These are phyloP conservation scores for Conger conger DNA, from an alignment of 2,113 vertebrate species.

Conservation along the genomic window DNA sequence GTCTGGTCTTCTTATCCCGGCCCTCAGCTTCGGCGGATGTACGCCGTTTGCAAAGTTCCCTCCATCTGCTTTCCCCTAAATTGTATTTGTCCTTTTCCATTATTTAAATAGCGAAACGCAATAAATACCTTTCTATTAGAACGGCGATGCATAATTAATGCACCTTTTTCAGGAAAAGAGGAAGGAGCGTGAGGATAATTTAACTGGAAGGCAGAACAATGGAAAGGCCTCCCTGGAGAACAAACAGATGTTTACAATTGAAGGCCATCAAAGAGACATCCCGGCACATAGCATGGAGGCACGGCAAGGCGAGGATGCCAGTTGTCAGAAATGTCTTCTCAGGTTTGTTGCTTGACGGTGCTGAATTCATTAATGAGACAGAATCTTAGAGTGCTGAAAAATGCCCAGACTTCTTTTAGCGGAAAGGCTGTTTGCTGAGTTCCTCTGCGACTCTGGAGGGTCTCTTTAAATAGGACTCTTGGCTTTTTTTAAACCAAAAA, in stretches of 20 bases:
- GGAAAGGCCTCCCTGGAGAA: slow-evolving; percentile 42
- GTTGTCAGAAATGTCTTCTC: slow-evolving; percentile 38
- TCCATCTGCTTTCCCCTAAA: not conserved
- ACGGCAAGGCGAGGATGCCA: slow-evolving; percentile 21
- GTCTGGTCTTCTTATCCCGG: not conserved
- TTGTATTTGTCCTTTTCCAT: slow-evolving; percentile 32
- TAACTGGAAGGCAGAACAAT: slow-evolving; percentile 30
- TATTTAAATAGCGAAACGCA: slow-evolving; percentile 33
- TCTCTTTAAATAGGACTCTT: not conserved
- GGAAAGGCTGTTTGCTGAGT: not conserved
- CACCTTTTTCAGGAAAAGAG: slow-evolving; percentile 24
- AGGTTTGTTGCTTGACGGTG: slow-evolving; percentile 32
- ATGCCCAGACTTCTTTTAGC: not conserved
- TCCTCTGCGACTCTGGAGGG: not conserved
- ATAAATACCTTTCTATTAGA: slow-evolving; percentile 34
- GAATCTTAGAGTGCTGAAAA: slow-evolving; percentile 26
- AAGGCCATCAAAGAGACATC: slow-evolving; percentile 43
- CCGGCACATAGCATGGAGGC: slow-evolving; percentile 14
- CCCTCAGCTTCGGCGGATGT: not conserved
- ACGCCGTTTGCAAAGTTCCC: not conserved
- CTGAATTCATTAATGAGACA: slow-evolving; percentile 43
- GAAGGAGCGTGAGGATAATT: slow-evolving; percentile 33
- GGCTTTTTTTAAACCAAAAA: not conserved
- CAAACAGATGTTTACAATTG: slow-evolving; percentile 54
- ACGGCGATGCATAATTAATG: slow-evolving; percentile 45